These are phyloP conservation scores for Hermetia illucens DNA, from an alignment of 1,140 invertebrate genomes.

Conservation along the genomic window DNA sequence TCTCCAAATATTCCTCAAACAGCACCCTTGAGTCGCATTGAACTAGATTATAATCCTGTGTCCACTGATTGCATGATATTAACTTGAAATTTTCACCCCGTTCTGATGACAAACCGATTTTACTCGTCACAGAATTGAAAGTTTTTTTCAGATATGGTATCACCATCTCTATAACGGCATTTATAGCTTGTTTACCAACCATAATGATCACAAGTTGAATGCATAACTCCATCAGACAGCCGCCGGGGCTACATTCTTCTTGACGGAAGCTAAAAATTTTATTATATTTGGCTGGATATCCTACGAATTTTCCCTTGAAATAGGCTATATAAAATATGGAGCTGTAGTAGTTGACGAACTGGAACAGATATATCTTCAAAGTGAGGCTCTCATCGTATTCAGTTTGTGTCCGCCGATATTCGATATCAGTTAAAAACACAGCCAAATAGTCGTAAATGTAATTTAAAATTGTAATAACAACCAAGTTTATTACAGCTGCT, in stretches of 20 bases:
- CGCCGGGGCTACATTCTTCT: conserved; percentile 58
- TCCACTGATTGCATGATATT: conserved; percentile 47
- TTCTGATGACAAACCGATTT: conserved; percentile 13
- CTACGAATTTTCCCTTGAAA: conserved; percentile 67
- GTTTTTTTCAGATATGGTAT: conserved; percentile 43
- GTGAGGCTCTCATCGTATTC: conserved; percentile 74
- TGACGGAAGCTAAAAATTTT: conserved; percentile 44
- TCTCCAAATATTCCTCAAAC: conserved; percentile 77
- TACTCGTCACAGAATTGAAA: conserved; percentile 13
- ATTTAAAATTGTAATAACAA: conserved; percentile 37
- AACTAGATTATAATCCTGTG: conserved; percentile 61
- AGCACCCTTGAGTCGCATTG: conserved; percentile 49
- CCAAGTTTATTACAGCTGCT: conserved; percentile 58
- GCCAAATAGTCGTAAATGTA: conserved; percentile 36
- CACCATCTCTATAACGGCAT: conserved; percentile 60
- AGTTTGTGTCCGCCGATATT: conserved; percentile 69
- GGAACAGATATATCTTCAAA: conserved; percentile 75
- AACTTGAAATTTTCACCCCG: conserved; percentile 15
- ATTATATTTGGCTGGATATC: conserved; percentile 61
- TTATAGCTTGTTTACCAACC: conserved; percentile 73
- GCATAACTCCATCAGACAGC: conserved; percentile 69
- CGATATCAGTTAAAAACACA: conserved; percentile 51
- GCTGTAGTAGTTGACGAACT: conserved; percentile 79
- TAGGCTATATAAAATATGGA: conserved; percentile 80
- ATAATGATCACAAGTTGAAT: conserved; percentile 74